Evolutionary conservation across 1,140 invertebrate species (phyloP).

Genomic region (Halotydeus destructor): DNA sequence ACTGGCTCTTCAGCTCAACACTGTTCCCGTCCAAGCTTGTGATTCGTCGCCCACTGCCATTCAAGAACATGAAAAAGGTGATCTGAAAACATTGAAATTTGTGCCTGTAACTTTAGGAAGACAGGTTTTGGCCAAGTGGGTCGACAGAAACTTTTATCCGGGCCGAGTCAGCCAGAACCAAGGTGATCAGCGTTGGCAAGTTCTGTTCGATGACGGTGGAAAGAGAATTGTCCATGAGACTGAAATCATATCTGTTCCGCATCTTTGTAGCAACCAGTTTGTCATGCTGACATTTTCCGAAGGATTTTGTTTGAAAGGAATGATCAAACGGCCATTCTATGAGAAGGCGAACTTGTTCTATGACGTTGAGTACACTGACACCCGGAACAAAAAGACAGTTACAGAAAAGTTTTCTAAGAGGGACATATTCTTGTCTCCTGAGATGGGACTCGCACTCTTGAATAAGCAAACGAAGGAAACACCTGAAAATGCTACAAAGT

Average conservation of each 20-base stretch:
- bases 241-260: conserved; percentile 12
- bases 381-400: neutral
- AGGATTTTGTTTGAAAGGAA: conserved; percentile 8
- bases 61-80: neutral
- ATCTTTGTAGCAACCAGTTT: conserved; percentile 1
- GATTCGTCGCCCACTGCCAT: neutral
- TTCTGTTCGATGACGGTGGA: conserved; percentile 17
- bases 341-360: neutral
- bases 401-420: neutral
- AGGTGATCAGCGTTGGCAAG: conserved; percentile 14
- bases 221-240: conserved; percentile 10
- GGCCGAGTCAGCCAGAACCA: conserved; percentile 11
- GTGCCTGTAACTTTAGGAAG: too few species aligned
- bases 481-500: neutral
- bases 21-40: neutral
- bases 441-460: conserved; percentile 1
- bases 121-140: conserved; percentile 18
- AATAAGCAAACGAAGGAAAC: neutral
- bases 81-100: neutral
- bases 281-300: conserved; percentile 13
- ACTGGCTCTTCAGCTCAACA: conserved; percentile 5
- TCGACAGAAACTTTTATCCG: conserved; percentile 18
- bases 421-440: conserved; percentile 10
- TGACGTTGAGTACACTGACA: conserved; percentile 4
- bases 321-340: neutral